Evolutionary conservation across 2,797 vertebrate genomes (phyloP).

Genomic region (Vespertilio murinus): DNA sequence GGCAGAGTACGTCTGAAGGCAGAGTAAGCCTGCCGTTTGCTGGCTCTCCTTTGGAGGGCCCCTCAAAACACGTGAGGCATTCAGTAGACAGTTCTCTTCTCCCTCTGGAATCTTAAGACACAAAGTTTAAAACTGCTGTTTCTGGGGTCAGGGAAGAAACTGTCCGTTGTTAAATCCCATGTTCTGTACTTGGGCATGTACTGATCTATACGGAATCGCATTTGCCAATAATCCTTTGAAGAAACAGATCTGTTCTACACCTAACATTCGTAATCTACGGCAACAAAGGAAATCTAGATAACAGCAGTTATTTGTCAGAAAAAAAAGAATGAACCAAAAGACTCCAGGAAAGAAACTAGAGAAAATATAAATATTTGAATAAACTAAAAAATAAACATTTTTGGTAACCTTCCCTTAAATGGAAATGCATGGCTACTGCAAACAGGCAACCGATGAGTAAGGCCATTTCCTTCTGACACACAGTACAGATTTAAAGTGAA

Average conservation of each 20-base stretch:
- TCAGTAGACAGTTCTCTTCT: neutral
- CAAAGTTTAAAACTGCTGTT: slow-evolving; percentile 24
- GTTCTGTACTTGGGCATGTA: slow-evolving; percentile 13
- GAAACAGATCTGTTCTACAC: slow-evolving; percentile 45
- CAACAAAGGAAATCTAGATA: slow-evolving; percentile 45
- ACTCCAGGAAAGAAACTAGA: slow-evolving; percentile 64
- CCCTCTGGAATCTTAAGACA: neutral
- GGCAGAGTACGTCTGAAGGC: neutral
- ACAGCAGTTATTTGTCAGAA: slow-evolving; percentile 55
- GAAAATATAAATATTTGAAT: slow-evolving; percentile 74
- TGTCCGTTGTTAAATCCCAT: neutral
- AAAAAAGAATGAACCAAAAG: slow-evolving; percentile 68
- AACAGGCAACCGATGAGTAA: slow-evolving; percentile 34
- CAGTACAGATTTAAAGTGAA: slow-evolving; percentile 6
- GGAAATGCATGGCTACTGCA: slow-evolving; percentile 50
- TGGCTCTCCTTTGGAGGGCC: neutral
- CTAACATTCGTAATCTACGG: slow-evolving; percentile 28
- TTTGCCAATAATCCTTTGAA: slow-evolving; percentile 23
- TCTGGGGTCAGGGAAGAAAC: slow-evolving; percentile 34
- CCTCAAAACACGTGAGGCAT: neutral
- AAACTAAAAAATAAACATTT: slow-evolving; percentile 70
- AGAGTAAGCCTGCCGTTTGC: neutral
- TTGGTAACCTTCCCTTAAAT: slow-evolving; percentile 60
- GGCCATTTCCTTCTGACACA: slow-evolving; percentile 42
- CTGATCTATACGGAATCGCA: neutral